A percentile compares a stretch with the other conserved stretches of the same genome.
Evolutionary conservation across 2,113 vertebrate species (phyloP).

Genomic region (Pterocles gutturalis): DNA sequence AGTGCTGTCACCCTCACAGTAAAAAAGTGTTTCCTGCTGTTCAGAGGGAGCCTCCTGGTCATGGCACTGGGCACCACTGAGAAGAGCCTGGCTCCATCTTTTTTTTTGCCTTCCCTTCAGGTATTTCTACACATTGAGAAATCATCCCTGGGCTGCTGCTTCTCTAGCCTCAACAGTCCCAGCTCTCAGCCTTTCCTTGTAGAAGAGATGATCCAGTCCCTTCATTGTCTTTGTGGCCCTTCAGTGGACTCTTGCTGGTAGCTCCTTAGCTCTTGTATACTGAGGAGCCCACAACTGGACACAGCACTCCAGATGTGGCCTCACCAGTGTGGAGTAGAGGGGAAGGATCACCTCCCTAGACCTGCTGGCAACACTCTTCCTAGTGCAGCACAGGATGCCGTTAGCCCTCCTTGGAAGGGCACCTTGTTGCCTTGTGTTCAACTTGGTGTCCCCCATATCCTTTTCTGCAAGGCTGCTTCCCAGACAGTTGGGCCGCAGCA

Average conservation of each 20-base stretch:
- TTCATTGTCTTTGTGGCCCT: not conserved
- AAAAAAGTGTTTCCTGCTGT: not conserved
- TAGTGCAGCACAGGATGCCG: not conserved
- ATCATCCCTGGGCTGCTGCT: not conserved
- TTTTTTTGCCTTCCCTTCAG: not conserved
- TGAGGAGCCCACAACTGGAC: not conserved
- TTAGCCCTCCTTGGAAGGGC: not conserved
- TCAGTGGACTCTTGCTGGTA: not conserved
- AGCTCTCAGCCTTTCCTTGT: not conserved
- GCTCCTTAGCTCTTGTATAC: not conserved
- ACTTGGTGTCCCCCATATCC: too few species aligned
- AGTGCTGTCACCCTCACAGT: too few species aligned
- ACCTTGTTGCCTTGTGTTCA: not conserved
- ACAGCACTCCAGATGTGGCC: too few species aligned
- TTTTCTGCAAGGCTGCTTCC: not conserved
- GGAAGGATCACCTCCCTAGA: not conserved
- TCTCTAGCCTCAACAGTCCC: not conserved
- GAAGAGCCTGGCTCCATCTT: too few species aligned
- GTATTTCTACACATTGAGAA: not conserved
- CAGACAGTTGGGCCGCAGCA: not conserved
- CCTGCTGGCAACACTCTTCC: not conserved
- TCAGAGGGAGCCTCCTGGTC: not conserved
- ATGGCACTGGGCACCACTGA: too few species aligned
- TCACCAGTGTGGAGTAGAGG: not conserved
- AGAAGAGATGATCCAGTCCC: not conserved